phyloP scores from a whole-genome alignment of 2,888 invertebrate genomes.

The Cremastinae sp. region DNA sequence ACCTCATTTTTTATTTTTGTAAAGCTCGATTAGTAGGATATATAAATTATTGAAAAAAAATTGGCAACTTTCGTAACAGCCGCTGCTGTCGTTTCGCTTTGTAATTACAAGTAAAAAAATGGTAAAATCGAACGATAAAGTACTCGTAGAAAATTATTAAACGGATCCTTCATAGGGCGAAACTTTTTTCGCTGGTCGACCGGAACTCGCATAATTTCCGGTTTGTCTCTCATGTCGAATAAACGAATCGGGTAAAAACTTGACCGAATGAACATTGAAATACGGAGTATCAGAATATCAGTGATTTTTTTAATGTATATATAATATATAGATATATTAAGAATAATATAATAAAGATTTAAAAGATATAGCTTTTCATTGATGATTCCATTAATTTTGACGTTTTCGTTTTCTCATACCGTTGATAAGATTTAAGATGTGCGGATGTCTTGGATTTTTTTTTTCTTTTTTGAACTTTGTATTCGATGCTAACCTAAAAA shows the following conservation, averaged over 20 bases:
- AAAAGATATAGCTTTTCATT: constrained; percentile 72
- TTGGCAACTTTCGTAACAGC: no score
- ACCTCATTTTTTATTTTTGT: no score
- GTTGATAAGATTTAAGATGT: constrained; percentile 50
- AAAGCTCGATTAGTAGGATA: no score
- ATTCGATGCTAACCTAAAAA: constrained; percentile 67
- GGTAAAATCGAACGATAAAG: no score
- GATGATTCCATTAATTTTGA: constrained; percentile 52
- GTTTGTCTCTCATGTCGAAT: neutral
- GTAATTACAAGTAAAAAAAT: no score
- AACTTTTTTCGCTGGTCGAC: no score
- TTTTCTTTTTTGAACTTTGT: constrained; percentile 54
- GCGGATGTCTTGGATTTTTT: no score
- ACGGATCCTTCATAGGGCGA: no score
- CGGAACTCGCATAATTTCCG: no score
- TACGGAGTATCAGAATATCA: constrained; percentile 50
- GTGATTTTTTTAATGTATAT: constrained; percentile 71
- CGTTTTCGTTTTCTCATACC: constrained; percentile 58
- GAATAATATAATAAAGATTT: constrained; percentile 67
- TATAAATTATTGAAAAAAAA: no score
- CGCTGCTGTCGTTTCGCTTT: no score
- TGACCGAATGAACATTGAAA: constrained; percentile 17
- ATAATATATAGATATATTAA: constrained; percentile 72
- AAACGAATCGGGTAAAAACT: neutral
- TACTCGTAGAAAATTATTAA: no score